These are phyloP conservation scores for Nomada ferruginata DNA, from an alignment of 2,888 invertebrate species.

Conservation along the genomic window DNA sequence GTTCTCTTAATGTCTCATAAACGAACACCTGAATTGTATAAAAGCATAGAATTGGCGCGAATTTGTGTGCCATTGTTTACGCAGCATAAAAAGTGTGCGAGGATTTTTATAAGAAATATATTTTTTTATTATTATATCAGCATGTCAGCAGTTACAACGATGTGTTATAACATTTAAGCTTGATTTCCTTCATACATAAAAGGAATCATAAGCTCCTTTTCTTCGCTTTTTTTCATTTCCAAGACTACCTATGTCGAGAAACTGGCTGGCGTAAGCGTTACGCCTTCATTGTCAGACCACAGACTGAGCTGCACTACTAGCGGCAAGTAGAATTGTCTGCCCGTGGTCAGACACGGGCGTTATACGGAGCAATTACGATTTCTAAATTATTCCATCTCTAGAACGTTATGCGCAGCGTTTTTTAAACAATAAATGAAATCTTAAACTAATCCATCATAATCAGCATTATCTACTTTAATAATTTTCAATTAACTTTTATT, in stretches of 20 bases:
- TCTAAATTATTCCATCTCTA: constrained; percentile 11
- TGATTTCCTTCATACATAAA: not conserved
- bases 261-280: constrained; percentile 69
- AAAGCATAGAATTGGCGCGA: no score
- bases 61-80: not conserved
- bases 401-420: not conserved
- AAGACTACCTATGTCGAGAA: constrained; percentile 57
- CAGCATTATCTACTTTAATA: not conserved
- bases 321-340: constrained; percentile 63
- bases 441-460: not conserved
- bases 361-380: constrained; percentile 4
- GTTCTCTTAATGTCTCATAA: not conserved
- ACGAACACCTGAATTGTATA: not conserved
- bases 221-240: constrained; percentile 47
- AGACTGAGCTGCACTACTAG: constrained; percentile 69
- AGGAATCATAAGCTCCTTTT: constrained; percentile 15
- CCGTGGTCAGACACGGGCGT: constrained; percentile 47
- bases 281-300: constrained; percentile 64
- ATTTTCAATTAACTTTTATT: constrained; percentile 16
- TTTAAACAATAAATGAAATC: not conserved
- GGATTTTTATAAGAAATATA: no score
- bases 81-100: no score
- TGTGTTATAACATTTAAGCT: constrained; percentile 6
- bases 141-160: not conserved
- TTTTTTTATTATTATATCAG: not conserved